A percentile compares a stretch with the other conserved stretches of the same genome.
Conservation (phyloP, 2,888 invertebrate genomes). For the Terebella lapidaria region DNA sequence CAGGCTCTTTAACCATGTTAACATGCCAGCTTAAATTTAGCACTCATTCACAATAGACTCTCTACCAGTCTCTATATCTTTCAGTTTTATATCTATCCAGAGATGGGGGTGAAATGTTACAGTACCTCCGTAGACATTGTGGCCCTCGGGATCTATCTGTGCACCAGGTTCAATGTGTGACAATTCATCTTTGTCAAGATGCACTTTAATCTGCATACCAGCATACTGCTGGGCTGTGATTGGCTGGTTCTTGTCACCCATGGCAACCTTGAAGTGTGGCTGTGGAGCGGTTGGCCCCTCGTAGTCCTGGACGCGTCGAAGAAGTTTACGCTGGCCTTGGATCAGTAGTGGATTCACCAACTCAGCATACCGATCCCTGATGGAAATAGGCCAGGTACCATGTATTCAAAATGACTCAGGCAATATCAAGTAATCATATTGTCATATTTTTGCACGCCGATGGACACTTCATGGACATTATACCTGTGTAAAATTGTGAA, state of each 20-base stretch:
- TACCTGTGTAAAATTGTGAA: no score
- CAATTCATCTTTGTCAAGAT: conserved; percentile 24
- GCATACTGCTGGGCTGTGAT: conserved; percentile 41
- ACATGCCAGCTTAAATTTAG: no score
- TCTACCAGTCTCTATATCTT: no score
- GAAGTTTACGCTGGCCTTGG: conserved; percentile 44
- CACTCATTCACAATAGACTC: no score
- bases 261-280: conserved; percentile 36
- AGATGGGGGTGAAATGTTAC: background rate
- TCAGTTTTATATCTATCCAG: no score
- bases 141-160: conserved; percentile 42
- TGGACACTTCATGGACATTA: no score
- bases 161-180: conserved; percentile 35
- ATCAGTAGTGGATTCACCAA: conserved; percentile 47
- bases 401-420: no score
- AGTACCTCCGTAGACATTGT: conserved; percentile 40
- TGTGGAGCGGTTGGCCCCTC: conserved; percentile 40
- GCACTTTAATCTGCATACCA: conserved; percentile 37
- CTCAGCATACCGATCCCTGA: conserved; percentile 49
- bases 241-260: conserved; percentile 25
- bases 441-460: no score
- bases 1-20: no score
- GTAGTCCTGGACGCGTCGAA: conserved; percentile 30
- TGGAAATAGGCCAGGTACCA: no score
- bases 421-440: no score